phyloP scores from a whole-genome alignment of 2,113 vertebrate species.

The Pomatorhinus ruficollis region DNA sequence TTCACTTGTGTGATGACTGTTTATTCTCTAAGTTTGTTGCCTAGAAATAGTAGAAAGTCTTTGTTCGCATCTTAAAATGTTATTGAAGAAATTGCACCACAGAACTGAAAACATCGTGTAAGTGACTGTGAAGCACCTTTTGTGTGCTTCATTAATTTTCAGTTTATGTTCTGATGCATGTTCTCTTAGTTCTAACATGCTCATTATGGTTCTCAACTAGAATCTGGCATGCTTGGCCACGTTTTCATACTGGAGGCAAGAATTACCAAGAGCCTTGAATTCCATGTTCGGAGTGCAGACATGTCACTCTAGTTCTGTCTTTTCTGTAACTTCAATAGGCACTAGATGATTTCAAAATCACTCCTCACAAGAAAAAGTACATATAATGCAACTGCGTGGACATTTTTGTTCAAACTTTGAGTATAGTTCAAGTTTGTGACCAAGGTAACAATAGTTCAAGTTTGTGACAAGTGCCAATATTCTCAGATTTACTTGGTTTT shows the following conservation, averaged over 20 bases:
- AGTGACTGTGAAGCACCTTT: neutral
- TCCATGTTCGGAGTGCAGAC: neutral
- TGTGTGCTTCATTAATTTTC: neutral
- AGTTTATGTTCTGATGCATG: neutral
- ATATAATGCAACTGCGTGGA: neutral
- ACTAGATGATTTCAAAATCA: neutral
- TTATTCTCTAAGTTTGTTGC: neutral
- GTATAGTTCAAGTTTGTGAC: neutral
- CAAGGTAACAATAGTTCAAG: neutral
- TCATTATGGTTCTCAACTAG: neutral
- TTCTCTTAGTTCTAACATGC: neutral
- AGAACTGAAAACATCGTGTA: neutral
- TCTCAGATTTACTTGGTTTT: neutral
- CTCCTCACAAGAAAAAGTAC: neutral
- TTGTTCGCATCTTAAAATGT: neutral
- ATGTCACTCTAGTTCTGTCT: neutral
- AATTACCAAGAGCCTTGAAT: neutral
- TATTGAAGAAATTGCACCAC: neutral
- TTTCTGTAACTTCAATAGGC: neutral
- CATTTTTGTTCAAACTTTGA: neutral
- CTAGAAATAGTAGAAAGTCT: neutral
- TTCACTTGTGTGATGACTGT: neutral
- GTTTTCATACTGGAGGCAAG: rapidly evolving
- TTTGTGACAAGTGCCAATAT: neutral
- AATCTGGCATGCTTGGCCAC: neutral